These are phyloP conservation scores for Pachypsylla venusta DNA, from an alignment of 1,140 invertebrate genomes.

Conservation along the genomic window DNA sequence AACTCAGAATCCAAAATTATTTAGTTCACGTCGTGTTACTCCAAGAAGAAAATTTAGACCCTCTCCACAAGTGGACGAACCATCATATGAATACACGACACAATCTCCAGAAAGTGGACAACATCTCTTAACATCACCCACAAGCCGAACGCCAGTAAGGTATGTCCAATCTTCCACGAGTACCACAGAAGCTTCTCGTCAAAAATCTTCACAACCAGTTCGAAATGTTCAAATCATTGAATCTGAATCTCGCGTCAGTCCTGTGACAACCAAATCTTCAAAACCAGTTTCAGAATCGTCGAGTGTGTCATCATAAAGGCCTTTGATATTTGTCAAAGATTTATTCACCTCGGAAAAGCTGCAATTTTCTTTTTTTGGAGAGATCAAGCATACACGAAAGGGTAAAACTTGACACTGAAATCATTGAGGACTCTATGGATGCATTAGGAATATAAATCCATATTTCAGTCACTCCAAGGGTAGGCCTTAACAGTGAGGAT, in stretches of 20 bases:
- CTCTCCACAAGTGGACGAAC: constrained; percentile 1
- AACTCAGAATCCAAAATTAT: constrained; percentile 15
- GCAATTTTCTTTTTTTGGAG: too few species aligned
- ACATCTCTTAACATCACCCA: constrained; percentile 18
- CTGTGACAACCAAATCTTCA: neutral
- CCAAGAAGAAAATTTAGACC: neutral
- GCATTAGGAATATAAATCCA: too few species aligned
- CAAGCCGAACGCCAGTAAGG: constrained; percentile 8
- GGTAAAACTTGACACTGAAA: too few species aligned
- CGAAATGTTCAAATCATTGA: constrained; percentile 21
- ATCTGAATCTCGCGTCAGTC: constrained; percentile 10
- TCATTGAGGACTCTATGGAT: too few species aligned
- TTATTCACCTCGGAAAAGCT: too few species aligned
- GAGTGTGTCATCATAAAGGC: neutral
- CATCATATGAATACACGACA: neutral
- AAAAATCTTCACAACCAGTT: constrained; percentile 13
- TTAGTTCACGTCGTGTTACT: constrained; percentile 3
- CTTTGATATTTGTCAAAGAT: too few species aligned
- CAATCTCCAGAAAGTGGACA: neutral
- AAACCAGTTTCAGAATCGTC: neutral
- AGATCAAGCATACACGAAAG: too few species aligned
- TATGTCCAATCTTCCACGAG: neutral
- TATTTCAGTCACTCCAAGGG: too few species aligned
- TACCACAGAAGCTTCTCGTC: constrained; percentile 11
- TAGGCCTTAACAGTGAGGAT: too few species aligned